These are phyloP conservation scores for Pterobdella sp. DNA, from an alignment of 2,888 invertebrate genomes.

Conservation along the genomic window DNA sequence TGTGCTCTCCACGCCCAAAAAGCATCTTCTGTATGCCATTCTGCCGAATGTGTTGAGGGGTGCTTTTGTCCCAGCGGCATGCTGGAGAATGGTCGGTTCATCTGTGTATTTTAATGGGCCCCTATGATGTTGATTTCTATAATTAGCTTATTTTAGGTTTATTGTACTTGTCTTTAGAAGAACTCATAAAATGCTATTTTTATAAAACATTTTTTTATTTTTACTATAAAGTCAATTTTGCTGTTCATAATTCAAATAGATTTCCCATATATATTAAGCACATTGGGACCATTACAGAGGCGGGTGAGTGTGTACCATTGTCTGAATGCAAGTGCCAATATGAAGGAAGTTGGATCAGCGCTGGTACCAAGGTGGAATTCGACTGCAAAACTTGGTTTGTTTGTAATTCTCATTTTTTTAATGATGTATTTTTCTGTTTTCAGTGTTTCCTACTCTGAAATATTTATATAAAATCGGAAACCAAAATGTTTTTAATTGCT, in stretches of 20 bases:
- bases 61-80: constrained; percentile 45
- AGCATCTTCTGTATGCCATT: constrained; percentile 7
- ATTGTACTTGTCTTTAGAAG: neutral
- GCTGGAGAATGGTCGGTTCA: constrained; percentile 37
- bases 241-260: neutral
- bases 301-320: constrained; percentile 20
- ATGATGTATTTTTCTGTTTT: neutral
- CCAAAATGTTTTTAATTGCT: constrained; percentile 6
- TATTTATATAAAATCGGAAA: neutral
- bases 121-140: too few relatives aligned
- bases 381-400: constrained; percentile 29
- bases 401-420: neutral
- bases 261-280: neutral
- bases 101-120: neutral
- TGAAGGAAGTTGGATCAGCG: constrained; percentile 8
- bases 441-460: neutral
- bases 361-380: constrained; percentile 11
- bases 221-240: too few relatives aligned
- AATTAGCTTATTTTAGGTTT: too few relatives aligned
- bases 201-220: too few relatives aligned
- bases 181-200: neutral
- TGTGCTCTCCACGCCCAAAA: constrained; percentile 21
- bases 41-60: constrained; percentile 43
- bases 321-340: constrained; percentile 24
- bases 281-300: neutral